phyloP scores from a whole-genome alignment of 2,113 vertebrate genomes.

The Nettapus auritus region DNA sequence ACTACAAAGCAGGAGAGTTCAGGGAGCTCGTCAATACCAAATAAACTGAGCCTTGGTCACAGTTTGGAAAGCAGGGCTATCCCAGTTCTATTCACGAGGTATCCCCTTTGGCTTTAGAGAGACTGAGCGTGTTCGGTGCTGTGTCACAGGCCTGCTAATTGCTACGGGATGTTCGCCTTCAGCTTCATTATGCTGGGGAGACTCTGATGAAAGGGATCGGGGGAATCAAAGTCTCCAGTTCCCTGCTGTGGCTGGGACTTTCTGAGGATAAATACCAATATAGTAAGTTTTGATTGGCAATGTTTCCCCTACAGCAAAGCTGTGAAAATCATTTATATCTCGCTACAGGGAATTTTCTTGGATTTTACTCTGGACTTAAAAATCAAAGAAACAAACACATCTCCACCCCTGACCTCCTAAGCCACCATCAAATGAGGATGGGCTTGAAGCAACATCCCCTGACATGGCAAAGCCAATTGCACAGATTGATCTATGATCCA shows the following conservation, averaged over 20 bases:
- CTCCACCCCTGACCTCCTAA: slow-evolving; percentile 20
- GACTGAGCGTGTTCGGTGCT: not conserved
- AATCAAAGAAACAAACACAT: not conserved
- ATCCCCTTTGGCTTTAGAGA: not conserved
- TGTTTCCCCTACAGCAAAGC: not conserved
- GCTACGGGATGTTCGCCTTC: not conserved
- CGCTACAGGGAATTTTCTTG: slow-evolving; percentile 18
- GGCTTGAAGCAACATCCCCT: slow-evolving; percentile 13
- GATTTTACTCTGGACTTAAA: slow-evolving; percentile 10
- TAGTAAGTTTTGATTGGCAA: not conserved
- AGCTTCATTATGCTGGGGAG: not conserved
- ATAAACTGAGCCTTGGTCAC: not conserved
- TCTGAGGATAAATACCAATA: not conserved
- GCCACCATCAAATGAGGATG: not conserved
- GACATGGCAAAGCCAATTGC: slow-evolving; percentile 1
- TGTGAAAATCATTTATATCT: slow-evolving; percentile 9
- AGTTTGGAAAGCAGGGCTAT: not conserved
- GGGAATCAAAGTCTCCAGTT: not conserved
- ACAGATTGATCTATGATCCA: slow-evolving; percentile 11
- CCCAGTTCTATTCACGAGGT: not conserved
- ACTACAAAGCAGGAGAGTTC: not conserved
- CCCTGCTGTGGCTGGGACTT: not conserved
- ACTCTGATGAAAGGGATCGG: not conserved
- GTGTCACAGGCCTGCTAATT: not conserved
- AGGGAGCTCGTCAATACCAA: not conserved